These are phyloP conservation scores for Diachasmimorpha longicaudata DNA, from an alignment of 1,140 invertebrate genomes.

Conservation along the genomic window DNA sequence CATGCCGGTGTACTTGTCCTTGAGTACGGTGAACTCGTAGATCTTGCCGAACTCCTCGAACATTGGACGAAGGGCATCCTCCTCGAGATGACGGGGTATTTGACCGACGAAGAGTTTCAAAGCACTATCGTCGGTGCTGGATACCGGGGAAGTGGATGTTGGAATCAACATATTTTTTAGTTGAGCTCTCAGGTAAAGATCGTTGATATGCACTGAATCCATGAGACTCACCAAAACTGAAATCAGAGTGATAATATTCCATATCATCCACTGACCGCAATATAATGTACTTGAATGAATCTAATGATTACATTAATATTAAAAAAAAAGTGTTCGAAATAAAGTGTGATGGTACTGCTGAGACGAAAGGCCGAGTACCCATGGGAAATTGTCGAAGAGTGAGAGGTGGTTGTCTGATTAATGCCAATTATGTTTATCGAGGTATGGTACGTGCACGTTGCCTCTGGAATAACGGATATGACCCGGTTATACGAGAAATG, in stretches of 20 bases:
- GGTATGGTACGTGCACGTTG: slow-evolving; percentile 16
- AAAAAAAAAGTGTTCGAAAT: background rate
- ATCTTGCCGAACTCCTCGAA: slow-evolving; percentile 94
- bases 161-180: slow-evolving; percentile 44
- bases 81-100: slow-evolving; percentile 88
- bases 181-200: background rate
- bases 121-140: slow-evolving; percentile 61
- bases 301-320: too few species aligned
- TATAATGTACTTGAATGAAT: too few species aligned
- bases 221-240: background rate
- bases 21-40: slow-evolving; percentile 91
- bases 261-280: background rate
- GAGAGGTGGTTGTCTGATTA: slow-evolving; percentile 15
- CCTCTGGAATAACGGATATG: slow-evolving; percentile 26
- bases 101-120: slow-evolving; percentile 93
- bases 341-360: background rate
- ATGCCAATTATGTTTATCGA: slow-evolving; percentile 27
- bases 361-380: background rate
- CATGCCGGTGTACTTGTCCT: slow-evolving; percentile 92
- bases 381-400: background rate
- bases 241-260: background rate
- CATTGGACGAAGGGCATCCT: slow-evolving; percentile 86
- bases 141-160: slow-evolving; percentile 32
- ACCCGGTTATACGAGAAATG: slow-evolving; percentile 3
- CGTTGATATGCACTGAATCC: background rate